Conservation (phyloP, 2,888 invertebrate species). For the Chorisops tibialis region DNA sequence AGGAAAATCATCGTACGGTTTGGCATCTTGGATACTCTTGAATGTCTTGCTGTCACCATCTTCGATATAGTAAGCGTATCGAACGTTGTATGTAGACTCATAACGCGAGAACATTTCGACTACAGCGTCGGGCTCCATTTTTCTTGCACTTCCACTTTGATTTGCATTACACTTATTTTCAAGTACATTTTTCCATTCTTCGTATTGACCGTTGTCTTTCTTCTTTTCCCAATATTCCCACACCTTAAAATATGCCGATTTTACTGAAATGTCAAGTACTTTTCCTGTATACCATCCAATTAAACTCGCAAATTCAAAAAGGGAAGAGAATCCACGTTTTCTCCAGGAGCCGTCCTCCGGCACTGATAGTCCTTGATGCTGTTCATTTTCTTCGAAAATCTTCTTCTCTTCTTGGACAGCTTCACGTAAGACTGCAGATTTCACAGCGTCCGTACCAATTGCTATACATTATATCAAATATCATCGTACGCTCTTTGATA, state of each 20-base stretch:
- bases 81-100: slow-evolving; percentile 23
- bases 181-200: neutral
- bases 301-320: neutral
- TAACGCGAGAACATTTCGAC: slow-evolving; percentile 32
- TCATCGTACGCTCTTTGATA: neutral
- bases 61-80: slow-evolving; percentile 29
- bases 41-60: slow-evolving; percentile 28
- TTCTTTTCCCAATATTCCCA: neutral
- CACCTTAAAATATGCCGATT: neutral
- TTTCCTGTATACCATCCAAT: neutral
- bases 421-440: neutral
- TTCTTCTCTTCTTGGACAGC: neutral
- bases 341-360: neutral
- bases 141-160: too few relatives aligned
- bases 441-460: neutral
- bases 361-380: neutral
- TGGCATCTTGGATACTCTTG: slow-evolving; percentile 5
- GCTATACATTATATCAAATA: neutral
- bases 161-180: neutral
- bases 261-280: neutral
- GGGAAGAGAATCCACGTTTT: neutral
- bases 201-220: neutral
- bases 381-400: neutral
- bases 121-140: too few relatives aligned
- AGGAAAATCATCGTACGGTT: too few relatives aligned